These are phyloP conservation scores for Syngnathus typhle DNA, from an alignment of 2,113 vertebrate genomes.

Conservation along the genomic window DNA sequence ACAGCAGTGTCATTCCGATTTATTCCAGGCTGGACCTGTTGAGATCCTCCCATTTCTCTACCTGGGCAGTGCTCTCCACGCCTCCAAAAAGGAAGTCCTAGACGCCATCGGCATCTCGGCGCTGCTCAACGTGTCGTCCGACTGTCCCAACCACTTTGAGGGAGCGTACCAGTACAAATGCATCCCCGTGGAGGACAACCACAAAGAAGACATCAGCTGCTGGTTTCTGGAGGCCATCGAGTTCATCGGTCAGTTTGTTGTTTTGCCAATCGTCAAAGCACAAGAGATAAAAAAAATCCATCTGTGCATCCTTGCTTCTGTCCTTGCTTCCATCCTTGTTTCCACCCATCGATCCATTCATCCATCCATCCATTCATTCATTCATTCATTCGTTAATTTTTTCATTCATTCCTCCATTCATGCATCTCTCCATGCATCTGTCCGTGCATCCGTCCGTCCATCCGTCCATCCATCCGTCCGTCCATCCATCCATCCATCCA, in stretches of 20 bases:
- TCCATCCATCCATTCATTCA: too few species aligned
- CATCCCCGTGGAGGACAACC: constrained; percentile 96
- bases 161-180: constrained; percentile 93
- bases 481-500: too few species aligned
- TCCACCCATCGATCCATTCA: too few species aligned
- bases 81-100: constrained; percentile 91
- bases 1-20: constrained; percentile 7
- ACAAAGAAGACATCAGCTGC: constrained; percentile 97
- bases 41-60: constrained; percentile 97
- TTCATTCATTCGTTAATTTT: too few species aligned
- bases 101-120: constrained; percentile 90
- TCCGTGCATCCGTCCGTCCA: too few species aligned
- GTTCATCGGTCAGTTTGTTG: constrained; percentile 84
- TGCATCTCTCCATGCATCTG: too few species aligned
- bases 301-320: too few species aligned
- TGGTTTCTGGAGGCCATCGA: constrained; percentile 98
- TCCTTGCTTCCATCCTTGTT: too few species aligned
- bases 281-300: too few species aligned
- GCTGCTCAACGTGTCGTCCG: constrained; percentile 91
- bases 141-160: constrained; percentile 97
- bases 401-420: too few species aligned
- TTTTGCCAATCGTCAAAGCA: neutral
- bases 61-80: constrained; percentile 92
- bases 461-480: too few species aligned
- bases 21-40: constrained; percentile 84